Base-by-base conservation (phyloP, 2,797 vertebrate species). In the Crossoptilon crossoptilon region DNA sequence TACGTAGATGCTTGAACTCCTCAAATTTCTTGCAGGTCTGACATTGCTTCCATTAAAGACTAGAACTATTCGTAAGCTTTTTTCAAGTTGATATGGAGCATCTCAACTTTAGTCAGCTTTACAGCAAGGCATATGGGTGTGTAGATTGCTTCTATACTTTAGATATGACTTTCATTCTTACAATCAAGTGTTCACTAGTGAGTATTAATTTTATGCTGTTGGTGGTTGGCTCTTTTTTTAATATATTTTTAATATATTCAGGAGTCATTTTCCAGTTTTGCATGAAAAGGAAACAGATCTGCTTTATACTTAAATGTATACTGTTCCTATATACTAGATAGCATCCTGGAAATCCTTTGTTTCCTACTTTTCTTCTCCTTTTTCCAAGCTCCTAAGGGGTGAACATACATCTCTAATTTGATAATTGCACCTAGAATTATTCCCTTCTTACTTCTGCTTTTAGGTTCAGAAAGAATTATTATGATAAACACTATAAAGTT, bases 341-440 rank as follows among this genome's bases (percentile, higher is more conserved):
- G 76, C 3, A 0, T 66, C 58, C 86, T 69, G 27, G 75, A n/a
- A 46, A 84, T 85, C 15, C 33, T 88, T 87, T 75, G 46, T 46
- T 84, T 93, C 81, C n/a, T 62, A 15, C 27, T 13, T 31, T 26
- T 58, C 27, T 13, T 31, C 31, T 58, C n/a, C n/a, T 64, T 93
- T 87, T 89, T 51, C 39, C n/a, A 74, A 13, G 37, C 5, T 69
- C 72, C 27, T 80, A n/a, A 3, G 5, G 10, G 37, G 35, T 71
- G 27, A 55, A 92, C 39, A 72, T 84, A 60, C 70, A 33, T 55
- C 94, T 69, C 83, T 70, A 79, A 70, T 46, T 70, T 85, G 26
- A n/a, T 90, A 66, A 78, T 62, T 88, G 43, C 43, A 69, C 33
- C 29, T 64, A 84, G 41, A 88, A 48, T 92, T 93, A 77, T 92